These are phyloP conservation scores for Ctenomys sociabilis DNA, from an alignment of 2,113 vertebrate species.

Conservation along the genomic window DNA sequence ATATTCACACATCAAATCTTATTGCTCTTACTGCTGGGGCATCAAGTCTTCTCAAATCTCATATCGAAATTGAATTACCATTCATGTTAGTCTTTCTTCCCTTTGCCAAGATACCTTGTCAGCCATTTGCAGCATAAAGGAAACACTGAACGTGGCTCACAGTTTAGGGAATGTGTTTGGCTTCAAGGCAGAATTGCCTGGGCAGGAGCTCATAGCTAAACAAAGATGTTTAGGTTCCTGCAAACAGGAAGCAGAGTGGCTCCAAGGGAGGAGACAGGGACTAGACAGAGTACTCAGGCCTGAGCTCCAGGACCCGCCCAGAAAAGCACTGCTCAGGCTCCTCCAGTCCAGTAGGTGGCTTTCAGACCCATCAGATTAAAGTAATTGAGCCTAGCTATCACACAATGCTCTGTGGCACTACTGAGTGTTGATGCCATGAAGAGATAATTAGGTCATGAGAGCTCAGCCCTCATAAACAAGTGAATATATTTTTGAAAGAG, in stretches of 20 bases:
- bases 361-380: background rate
- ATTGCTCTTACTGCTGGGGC: background rate
- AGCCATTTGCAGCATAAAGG: background rate
- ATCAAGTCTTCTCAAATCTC: no score
- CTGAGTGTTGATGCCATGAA: background rate
- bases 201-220: fast-evolving
- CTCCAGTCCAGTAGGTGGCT: background rate
- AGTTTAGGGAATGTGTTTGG: background rate
- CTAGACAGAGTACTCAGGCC: background rate
- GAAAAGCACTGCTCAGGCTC: background rate
- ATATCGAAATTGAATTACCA: background rate
- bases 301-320: no score
- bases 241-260: background rate
- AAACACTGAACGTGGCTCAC: background rate
- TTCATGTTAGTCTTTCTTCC: background rate
- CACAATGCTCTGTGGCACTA: background rate
- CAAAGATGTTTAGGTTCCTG: background rate
- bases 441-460: no score
- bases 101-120: background rate
- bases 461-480: no score
- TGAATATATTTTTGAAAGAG: background rate
- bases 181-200: background rate
- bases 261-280: background rate
- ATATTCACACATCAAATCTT: background rate
- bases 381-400: background rate